Evolutionary conservation across 2,113 vertebrate genomes (phyloP), one percentile per base, ranked within the genome.

Genomic region (Neomonachus schauinslandi): DNA sequence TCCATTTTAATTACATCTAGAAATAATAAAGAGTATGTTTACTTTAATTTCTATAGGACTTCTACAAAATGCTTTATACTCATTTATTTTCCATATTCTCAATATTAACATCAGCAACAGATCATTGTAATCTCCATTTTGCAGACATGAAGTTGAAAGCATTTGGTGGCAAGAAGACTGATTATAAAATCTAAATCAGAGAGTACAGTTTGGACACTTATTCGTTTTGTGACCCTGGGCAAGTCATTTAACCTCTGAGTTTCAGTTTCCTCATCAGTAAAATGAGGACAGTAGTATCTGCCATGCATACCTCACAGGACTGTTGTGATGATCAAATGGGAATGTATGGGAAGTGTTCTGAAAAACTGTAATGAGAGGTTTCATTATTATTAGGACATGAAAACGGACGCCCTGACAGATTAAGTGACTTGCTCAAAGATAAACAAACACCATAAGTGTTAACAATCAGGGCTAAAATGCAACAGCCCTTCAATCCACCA

Each of bases 361-460:
- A 92, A 97, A 97, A 96, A 97, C 89, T 97, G 86, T 92, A 98
- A 96, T 92, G 79, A 97, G 67, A 96, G 79, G 69, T 95, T 97
- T 96, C 96, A 92, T 97, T 94, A 98, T 97, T 91, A 98, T 96
- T 79, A 96, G 79, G 92, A 91, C 89, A 94, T 79, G 80, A 95
- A 97, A 96, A 96, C 1, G 13, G 94, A 98, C 92, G 96, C 49
- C 67, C 92, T 94, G 90, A 84, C 89, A 95, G 95, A 97, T 95
- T 97, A 96, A 97, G 96, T 97, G 96, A 97, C 94, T 97, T 97
- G 95, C 95, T 97, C 94, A 98, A 97, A 97, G 82, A 96, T 95
- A 96, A 97, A 97, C 94, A 94, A 97, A 94, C 19, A 98, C 91
- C 79, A 0, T 95, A 97, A 97, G 92, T 97, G 79, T 97, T 94